Evolutionary conservation across 2,113 vertebrate species (phyloP), one percentile per base, ranked within the genome.

Genomic region (Benthochromis sp.): DNA sequence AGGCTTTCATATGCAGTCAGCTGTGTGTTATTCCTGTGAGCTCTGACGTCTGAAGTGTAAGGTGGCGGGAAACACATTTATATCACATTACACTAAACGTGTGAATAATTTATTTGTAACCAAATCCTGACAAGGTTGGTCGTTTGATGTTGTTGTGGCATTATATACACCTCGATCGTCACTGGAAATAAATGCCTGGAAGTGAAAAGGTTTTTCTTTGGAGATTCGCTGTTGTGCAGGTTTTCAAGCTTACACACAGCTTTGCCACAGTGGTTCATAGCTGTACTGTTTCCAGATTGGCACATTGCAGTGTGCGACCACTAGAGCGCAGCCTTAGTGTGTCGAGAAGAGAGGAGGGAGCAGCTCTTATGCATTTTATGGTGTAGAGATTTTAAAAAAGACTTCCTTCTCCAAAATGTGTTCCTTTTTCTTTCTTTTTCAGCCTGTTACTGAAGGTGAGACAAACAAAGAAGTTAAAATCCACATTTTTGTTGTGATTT

Each of bases 91-190:
- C 45, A 9, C 19, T 50, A 31, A 10, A 27, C 7, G 9, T 92
- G 83, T 90, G 80, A 88, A 90, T 91, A 61, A 88, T 91, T 86
- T 11, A 86, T 89, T 85, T 84, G 55, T 86, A 92, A 84, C 71
- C 50, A 59, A 90, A 88, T 73, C 84, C 57, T 36, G 87, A 85
- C 76, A 83, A 84, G 84, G 84, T 84, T 55, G 80, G 88, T 86
- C 27, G 59, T 89, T 84, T 34, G 9, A 73, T 86, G 89, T 89
- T 89, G 36, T 84, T 86, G 76, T 93, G 86, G 81, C 84, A 63
- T 88, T 57, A 81, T 83, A 38, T 82, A 82, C 21, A 81, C 55
- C 81, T 83, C 78, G 59, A 57, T 53, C 85, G 50, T 91, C 52
- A 88, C 86, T 54, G 61, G 85, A 84, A 81, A 71, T 52, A 29